Conservation (phyloP, 1,140 invertebrate species). For the Pomacea maculata region DNA sequence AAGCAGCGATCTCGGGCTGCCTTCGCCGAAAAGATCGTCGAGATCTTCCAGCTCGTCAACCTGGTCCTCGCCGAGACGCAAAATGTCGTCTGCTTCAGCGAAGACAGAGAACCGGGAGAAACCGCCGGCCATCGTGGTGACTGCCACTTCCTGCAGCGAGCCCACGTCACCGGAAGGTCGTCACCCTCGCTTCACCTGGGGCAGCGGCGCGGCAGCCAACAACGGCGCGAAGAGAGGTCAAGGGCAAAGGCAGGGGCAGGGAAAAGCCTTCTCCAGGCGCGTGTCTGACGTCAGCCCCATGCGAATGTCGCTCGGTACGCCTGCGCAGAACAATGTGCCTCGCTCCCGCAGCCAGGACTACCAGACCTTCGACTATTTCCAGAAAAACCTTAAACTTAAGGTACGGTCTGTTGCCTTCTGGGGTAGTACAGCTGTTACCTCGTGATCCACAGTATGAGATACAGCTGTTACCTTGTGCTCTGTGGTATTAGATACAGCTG, state of each 20-base stretch:
- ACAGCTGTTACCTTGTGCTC: background rate
- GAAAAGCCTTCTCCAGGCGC: background rate
- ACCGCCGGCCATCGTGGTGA: background rate
- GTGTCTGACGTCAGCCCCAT: constrained; percentile 11
- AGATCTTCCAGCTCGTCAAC: constrained; percentile 1
- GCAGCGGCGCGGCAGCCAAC: background rate
- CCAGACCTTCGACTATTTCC: constrained; percentile 24
- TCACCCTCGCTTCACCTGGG: constrained; percentile 14
- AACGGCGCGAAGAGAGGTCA: no score
- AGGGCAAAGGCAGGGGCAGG: no score
- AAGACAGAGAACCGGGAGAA: background rate
- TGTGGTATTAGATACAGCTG: no score
- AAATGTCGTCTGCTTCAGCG: constrained; percentile 1
- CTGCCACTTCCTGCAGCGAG: constrained; percentile 13
- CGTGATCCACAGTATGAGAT: background rate
- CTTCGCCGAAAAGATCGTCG: constrained; percentile 5
- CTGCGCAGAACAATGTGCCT: constrained; percentile 5
- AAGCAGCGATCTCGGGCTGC: background rate
- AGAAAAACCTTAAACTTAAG: constrained; percentile 28
- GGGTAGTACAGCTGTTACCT: background rate
- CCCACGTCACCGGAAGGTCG: constrained; percentile 20
- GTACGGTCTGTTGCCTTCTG: background rate
- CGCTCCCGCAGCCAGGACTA: constrained; percentile 24
- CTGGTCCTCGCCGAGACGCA: constrained; percentile 6
- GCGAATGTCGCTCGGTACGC: background rate